Evolutionary conservation across 2,113 vertebrate species (phyloP).

Genomic region (Zosterops pallidus): DNA sequence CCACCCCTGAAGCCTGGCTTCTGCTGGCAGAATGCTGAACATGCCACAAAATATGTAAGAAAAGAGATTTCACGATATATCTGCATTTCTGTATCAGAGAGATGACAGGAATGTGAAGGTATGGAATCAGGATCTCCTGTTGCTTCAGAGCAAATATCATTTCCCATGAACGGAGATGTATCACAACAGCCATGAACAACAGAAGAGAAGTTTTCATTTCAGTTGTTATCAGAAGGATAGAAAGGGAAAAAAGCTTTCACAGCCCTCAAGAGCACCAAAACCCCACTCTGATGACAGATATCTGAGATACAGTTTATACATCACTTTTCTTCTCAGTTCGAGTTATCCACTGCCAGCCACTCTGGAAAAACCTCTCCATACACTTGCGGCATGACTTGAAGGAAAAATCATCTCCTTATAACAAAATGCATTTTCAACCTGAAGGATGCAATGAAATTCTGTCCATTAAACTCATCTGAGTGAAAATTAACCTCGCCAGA

Average conservation of each 20-base stretch:
- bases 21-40: not conserved
- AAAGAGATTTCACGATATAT: not conserved
- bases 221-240: not conserved
- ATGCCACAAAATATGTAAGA: fast-evolving
- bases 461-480: not conserved
- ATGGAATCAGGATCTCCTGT: not conserved
- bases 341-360: not conserved
- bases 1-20: fast-evolving
- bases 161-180: not conserved
- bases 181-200: not conserved
- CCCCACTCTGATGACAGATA: not conserved
- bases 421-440: not conserved
- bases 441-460: not conserved
- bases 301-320: not conserved
- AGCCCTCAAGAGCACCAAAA: not conserved
- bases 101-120: not conserved
- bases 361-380: not conserved
- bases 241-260: not conserved
- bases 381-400: not conserved
- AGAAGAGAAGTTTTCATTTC: not conserved
- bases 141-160: not conserved
- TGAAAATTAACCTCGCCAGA: not conserved
- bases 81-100: not conserved
- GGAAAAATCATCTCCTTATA: not conserved
- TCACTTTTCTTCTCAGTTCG: not conserved